A percentile compares a stretch with the other conserved stretches of the same genome.
Evolutionary conservation across 2,113 vertebrate genomes (phyloP).

Genomic region (Melierax canorus): DNA sequence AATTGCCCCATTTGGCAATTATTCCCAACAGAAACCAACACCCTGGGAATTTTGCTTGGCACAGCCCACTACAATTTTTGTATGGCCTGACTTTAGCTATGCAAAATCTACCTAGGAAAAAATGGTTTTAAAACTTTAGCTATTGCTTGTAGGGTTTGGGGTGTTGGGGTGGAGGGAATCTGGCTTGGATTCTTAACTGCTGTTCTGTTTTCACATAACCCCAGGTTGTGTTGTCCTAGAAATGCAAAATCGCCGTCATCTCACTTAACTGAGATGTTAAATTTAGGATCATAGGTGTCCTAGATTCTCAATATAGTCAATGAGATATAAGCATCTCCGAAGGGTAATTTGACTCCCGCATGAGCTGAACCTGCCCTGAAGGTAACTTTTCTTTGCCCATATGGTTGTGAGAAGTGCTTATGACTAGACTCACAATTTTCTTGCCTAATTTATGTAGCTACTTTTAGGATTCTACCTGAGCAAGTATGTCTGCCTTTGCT

Average conservation of each 20-base stretch:
- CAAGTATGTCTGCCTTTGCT: not conserved
- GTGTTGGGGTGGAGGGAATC: not conserved
- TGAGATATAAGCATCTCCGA: not conserved
- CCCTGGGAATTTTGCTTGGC: not conserved
- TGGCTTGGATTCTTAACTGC: not conserved
- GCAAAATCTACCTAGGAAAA: not conserved
- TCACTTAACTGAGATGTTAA: constrained; percentile 21
- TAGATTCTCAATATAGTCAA: constrained; percentile 43
- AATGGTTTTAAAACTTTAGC: not conserved
- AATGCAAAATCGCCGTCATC: constrained; percentile 18
- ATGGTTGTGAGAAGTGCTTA: not conserved
- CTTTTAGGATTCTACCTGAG: not conserved
- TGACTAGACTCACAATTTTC: not conserved
- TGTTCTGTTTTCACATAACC: not conserved
- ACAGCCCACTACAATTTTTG: not conserved
- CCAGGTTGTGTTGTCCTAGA: constrained; percentile 26
- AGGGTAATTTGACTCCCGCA: not conserved
- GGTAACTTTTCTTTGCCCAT: not conserved
- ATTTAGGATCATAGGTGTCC: constrained; percentile 39
- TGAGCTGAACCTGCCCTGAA: not conserved
- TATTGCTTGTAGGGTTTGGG: not conserved
- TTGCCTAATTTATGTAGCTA: not conserved
- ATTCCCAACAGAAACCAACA: not conserved
- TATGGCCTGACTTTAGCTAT: not conserved
- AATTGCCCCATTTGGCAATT: not conserved